These are phyloP conservation scores for Bufotes viridis DNA, from an alignment of 2,797 vertebrate genomes.

Conservation along the genomic window DNA sequence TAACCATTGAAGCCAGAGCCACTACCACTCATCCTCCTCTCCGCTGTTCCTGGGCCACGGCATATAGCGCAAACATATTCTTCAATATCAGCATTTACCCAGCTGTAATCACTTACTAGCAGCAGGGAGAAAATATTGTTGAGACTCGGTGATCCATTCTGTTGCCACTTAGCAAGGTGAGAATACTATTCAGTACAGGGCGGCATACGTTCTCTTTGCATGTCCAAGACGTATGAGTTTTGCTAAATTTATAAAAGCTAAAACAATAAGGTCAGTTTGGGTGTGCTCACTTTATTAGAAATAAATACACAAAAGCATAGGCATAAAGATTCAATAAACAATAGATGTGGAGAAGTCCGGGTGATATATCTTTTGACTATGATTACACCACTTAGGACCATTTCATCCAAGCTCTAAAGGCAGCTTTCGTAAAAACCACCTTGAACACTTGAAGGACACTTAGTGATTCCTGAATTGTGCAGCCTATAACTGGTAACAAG, in stretches of 20 bases:
- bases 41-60: no score
- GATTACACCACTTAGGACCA: neutral
- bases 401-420: no score
- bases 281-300: neutral
- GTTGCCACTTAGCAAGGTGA: neutral
- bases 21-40: no score
- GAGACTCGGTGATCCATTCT: neutral
- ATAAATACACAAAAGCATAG: neutral
- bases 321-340: neutral
- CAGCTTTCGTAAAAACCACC: constrained; percentile 35
- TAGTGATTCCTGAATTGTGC: constrained; percentile 32
- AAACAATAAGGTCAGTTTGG: neutral
- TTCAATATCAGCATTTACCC: neutral
- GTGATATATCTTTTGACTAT: neutral
- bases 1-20: no score
- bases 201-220: neutral
- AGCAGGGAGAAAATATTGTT: neutral
- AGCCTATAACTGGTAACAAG: constrained; percentile 45
- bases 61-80: no score
- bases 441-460: constrained; percentile 37
- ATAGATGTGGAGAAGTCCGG: neutral
- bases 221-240: neutral
- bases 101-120: neutral
- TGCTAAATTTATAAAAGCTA: neutral
- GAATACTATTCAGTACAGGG: neutral